Conservation (phyloP, 2,797 vertebrate genomes). For the Geotria australis region DNA sequence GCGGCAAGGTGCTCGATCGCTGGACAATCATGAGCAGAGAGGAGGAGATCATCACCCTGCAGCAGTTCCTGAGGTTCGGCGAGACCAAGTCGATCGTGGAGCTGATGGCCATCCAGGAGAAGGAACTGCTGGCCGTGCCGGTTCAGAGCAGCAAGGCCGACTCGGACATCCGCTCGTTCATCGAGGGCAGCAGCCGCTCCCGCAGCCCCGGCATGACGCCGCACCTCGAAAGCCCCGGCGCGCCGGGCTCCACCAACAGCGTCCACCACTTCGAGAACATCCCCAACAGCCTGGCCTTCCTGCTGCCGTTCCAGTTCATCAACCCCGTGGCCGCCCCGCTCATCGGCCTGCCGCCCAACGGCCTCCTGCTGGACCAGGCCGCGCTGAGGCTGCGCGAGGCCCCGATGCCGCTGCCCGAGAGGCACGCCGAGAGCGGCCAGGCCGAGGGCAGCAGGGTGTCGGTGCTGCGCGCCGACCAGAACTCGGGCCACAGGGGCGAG, state of each 20-base stretch:
- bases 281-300: constrained; percentile 83
- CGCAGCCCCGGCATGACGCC: constrained; percentile 79
- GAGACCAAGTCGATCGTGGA: constrained; percentile 99
- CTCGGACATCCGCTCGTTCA: constrained; percentile 97
- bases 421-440: constrained; percentile 71
- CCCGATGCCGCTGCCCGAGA: constrained; percentile 53
- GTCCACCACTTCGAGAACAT: constrained; percentile 99
- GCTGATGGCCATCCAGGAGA: constrained; percentile 99
- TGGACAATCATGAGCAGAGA: constrained; percentile 99
- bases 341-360: constrained; percentile 80
- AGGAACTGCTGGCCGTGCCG: constrained; percentile 91
- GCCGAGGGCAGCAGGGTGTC: constrained; percentile 30
- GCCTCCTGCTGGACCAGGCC: constrained; percentile 60
- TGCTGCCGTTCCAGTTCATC: constrained; percentile 94
- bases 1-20: constrained; percentile 97
- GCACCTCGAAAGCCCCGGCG: constrained; percentile 43
- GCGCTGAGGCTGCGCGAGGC: constrained; percentile 52
- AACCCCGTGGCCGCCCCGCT: constrained; percentile 87
- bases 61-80: constrained; percentile 96
- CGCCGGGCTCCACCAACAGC: constrained; percentile 60
- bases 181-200: constrained; percentile 93
- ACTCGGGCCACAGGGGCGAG: background rate
- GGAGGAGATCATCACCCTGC: constrained; percentile 99
- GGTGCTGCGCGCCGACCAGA: background rate
- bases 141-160: constrained; percentile 89